Conservation (phyloP, 2,888 invertebrate species). For the Plagiodera versicolora region DNA sequence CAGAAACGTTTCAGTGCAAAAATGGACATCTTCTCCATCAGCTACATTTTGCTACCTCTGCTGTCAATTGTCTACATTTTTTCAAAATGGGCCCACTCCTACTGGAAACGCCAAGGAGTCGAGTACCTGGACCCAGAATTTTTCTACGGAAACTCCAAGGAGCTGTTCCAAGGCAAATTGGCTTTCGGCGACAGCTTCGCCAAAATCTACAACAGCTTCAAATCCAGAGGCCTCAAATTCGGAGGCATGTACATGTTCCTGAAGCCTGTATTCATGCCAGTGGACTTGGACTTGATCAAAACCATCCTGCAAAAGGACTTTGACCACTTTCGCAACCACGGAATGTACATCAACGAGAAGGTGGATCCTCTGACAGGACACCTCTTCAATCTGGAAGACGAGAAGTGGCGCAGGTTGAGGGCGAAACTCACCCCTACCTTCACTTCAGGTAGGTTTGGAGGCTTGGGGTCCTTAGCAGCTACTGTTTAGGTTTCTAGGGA, state of each 20-base stretch:
- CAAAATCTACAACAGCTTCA: background rate
- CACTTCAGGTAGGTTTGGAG: conserved; percentile 19
- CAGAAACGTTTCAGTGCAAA: conserved; percentile 30
- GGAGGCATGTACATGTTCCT: background rate
- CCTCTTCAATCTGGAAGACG: conserved; percentile 59
- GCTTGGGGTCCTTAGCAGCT: too few species aligned
- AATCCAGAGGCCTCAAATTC: background rate
- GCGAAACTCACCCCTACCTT: conserved; percentile 26
- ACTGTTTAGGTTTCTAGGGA: too few species aligned
- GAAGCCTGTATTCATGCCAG: conserved; percentile 40
- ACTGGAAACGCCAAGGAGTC: conserved; percentile 42
- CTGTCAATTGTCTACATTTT: background rate
- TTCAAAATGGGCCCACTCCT: conserved; percentile 31
- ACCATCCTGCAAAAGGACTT: conserved; percentile 47
- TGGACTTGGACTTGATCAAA: conserved; percentile 46
- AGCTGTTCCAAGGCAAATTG: conserved; percentile 7
- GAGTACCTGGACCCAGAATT: conserved; percentile 37
- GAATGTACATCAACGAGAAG: conserved; percentile 60
- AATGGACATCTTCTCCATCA: background rate
- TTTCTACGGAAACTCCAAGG: conserved; percentile 39
- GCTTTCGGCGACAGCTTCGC: conserved; percentile 9
- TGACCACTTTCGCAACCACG: conserved; percentile 53
- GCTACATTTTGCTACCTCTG: background rate
- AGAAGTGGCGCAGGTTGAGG: conserved; percentile 62
- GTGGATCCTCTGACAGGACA: conserved; percentile 61